Percentiles rank a stretch among this genome's conserved stretches.
Evolutionary conservation across 2,113 vertebrate genomes (phyloP).

Genomic region (Cebus imitator): DNA sequence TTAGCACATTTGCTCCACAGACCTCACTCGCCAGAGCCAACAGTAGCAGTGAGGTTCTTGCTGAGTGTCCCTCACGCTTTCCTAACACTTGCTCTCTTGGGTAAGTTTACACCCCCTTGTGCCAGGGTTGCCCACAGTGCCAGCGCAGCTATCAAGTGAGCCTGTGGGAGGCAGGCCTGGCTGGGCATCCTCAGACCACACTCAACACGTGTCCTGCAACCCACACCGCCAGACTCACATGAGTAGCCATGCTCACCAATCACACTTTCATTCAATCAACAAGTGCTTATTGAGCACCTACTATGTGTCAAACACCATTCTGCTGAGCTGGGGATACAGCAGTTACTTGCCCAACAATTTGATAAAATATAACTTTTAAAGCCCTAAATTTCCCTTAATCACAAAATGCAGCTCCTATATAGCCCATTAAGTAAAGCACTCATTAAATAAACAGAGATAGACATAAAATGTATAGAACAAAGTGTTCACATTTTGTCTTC

Average conservation of each 20-base stretch:
- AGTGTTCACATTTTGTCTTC: neutral
- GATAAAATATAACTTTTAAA: neutral
- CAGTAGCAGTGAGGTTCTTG: neutral
- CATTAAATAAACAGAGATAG: constrained; percentile 2
- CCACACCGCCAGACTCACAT: neutral
- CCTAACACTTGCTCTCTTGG: neutral
- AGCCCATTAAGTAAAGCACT: neutral
- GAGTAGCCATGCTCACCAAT: neutral
- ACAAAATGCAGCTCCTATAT: neutral
- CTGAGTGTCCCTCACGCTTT: rapidly evolving
- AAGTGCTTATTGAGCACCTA: neutral
- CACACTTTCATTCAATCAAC: neutral
- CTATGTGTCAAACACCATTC: neutral
- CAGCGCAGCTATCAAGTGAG: neutral
- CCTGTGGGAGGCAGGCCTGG: neutral
- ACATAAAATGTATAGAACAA: neutral
- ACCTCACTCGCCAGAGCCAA: neutral
- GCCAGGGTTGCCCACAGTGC: neutral
- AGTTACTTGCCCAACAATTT: neutral
- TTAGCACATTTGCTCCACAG: neutral
- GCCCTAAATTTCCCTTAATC: neutral
- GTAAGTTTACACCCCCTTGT: neutral
- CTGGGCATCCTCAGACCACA: neutral
- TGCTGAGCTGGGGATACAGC: neutral
- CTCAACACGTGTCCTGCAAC: neutral